These are phyloP conservation scores for Pseudomyrmex cubaensis DNA, from an alignment of 1,140 invertebrate species.

Conservation along the genomic window DNA sequence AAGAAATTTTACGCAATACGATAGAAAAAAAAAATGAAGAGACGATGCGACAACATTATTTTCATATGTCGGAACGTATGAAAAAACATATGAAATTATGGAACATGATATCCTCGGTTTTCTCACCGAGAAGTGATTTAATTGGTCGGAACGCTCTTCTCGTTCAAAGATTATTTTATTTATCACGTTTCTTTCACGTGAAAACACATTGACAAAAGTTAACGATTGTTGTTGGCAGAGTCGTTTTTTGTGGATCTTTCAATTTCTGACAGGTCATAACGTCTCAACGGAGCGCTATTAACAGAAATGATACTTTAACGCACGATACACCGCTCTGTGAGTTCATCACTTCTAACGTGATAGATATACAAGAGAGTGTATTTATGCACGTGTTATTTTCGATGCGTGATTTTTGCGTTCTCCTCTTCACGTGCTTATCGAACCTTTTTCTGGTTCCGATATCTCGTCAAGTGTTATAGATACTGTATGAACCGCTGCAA, in stretches of 20 bases:
- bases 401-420: too few species aligned
- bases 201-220: slow-evolving; percentile 35
- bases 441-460: background rate
- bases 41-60: slow-evolving; percentile 28
- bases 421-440: too few species aligned
- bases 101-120: slow-evolving; percentile 15
- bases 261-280: slow-evolving; percentile 5
- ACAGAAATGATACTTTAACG: slow-evolving; percentile 4
- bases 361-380: background rate
- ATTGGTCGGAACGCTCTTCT: slow-evolving; percentile 22
- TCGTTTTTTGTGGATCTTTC: background rate
- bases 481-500: too few species aligned
- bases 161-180: slow-evolving; percentile 40
- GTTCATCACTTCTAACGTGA: background rate
- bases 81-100: background rate
- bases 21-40: slow-evolving; percentile 3
- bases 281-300: slow-evolving; percentile 13
- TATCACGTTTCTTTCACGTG: slow-evolving; percentile 27
- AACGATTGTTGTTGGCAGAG: slow-evolving; percentile 15
- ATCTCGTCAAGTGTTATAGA: background rate
- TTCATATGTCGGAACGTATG: background rate
- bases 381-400: slow-evolving; percentile 33
- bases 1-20: slow-evolving; percentile 21
- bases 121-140: slow-evolving; percentile 20
- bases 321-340: background rate